These are phyloP conservation scores for Oryctes rhinoceros DNA, from an alignment of 1,140 invertebrate genomes.

Conservation along the genomic window DNA sequence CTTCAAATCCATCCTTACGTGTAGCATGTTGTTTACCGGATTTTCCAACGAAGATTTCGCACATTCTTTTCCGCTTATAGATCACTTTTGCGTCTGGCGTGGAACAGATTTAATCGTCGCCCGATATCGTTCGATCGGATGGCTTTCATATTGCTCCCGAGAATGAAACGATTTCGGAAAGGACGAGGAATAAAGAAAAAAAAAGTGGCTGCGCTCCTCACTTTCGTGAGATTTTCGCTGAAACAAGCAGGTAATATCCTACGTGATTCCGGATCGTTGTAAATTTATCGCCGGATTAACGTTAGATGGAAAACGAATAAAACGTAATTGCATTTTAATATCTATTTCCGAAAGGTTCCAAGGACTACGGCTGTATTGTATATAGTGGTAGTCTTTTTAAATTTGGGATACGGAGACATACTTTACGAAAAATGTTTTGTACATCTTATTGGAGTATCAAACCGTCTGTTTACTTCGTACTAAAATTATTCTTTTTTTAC, in stretches of 20 bases:
- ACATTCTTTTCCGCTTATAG: slow-evolving; percentile 36
- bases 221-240: slow-evolving; percentile 29
- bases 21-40: slow-evolving; percentile 20
- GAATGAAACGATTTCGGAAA: background rate
- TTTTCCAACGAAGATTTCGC: slow-evolving; percentile 9
- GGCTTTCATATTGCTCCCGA: slow-evolving; percentile 20
- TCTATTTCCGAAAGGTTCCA: background rate
- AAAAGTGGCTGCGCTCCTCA: slow-evolving; percentile 16
- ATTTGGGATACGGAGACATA: too few species aligned
- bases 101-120: slow-evolving; percentile 18
- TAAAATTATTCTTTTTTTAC: too few species aligned
- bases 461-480: too few species aligned
- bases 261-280: slow-evolving; percentile 19
- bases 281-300: slow-evolving; percentile 32
- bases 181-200: too few species aligned
- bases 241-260: slow-evolving; percentile 34
- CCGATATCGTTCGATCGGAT: background rate
- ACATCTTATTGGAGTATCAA: too few species aligned
- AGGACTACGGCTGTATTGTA: too few species aligned
- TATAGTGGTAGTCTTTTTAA: too few species aligned
- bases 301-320: slow-evolving; percentile 24
- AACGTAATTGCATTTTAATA: slow-evolving; percentile 37
- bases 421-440: too few species aligned
- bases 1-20: background rate
- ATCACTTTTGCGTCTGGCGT: slow-evolving; percentile 27